A percentile compares a stretch with the other conserved stretches of the same genome.
Evolutionary conservation across 2,888 invertebrate genomes (phyloP).

Genomic region (Conomelus anceps): DNA sequence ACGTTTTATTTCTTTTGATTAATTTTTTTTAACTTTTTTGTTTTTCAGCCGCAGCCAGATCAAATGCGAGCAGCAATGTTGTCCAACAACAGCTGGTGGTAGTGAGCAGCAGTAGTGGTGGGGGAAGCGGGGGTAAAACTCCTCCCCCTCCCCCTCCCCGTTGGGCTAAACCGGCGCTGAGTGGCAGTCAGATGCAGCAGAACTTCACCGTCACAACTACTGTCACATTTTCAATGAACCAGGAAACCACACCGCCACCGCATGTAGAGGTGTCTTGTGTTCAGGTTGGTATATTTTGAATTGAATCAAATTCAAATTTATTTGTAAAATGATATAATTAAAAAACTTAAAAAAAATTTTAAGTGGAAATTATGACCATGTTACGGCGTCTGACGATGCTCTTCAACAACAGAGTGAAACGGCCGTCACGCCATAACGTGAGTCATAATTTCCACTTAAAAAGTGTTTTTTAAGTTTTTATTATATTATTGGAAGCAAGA

Average conservation of each 20-base stretch:
- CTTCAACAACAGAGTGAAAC: no score
- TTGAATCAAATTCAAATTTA: neutral
- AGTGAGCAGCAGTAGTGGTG: slow-evolving; percentile 25
- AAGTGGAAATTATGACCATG: no score
- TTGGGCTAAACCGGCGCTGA: slow-evolving; percentile 70
- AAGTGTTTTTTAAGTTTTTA: no score
- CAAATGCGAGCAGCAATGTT: slow-evolving; percentile 37
- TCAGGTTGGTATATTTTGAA: slow-evolving; percentile 28
- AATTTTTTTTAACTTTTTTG: slow-evolving; percentile 1
- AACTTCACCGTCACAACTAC: slow-evolving; percentile 81
- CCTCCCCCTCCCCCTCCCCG: slow-evolving; percentile 80
- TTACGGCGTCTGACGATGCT: no score
- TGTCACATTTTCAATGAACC: slow-evolving; percentile 73
- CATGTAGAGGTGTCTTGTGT: slow-evolving; percentile 36
- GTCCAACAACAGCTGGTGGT: slow-evolving; percentile 35
- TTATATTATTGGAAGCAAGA: no score
- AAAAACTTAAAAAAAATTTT: no score
- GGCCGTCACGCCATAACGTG: no score
- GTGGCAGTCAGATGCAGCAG: slow-evolving; percentile 41
- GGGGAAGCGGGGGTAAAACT: slow-evolving; percentile 41
- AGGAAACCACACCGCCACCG: slow-evolving; percentile 43
- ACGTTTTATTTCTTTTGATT: neutral
- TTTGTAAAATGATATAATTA: neutral
- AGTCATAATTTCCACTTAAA: no score
- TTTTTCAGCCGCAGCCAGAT: slow-evolving; percentile 29